Evolutionary conservation across 2,113 vertebrate genomes (phyloP).

Genomic region (Phainopepla nitens): DNA sequence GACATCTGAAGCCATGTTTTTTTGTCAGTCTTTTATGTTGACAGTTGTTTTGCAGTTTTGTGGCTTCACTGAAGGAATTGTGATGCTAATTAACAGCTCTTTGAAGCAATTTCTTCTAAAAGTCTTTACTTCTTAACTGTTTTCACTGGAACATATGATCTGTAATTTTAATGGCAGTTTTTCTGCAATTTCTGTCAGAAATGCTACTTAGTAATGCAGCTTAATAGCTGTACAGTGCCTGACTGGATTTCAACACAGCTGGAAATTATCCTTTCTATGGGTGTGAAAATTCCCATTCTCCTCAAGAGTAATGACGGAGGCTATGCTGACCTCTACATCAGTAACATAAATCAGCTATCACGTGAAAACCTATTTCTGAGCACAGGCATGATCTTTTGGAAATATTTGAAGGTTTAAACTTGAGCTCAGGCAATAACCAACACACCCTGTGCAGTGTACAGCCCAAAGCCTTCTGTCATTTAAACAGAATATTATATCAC

Average conservation of each 20-base stretch:
- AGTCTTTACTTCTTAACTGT: not conserved
- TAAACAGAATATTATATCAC: not conserved
- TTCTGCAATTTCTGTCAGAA: not conserved
- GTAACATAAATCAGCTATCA: not conserved
- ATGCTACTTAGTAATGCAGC: not conserved
- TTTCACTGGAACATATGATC: not conserved
- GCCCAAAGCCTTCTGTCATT: not conserved
- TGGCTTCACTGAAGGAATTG: not conserved
- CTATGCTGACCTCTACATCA: not conserved
- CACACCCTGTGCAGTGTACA: rapidly evolving
- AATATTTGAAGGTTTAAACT: not conserved
- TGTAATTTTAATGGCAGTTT: not conserved
- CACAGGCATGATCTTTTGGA: not conserved
- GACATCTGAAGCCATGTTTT: not conserved
- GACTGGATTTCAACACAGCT: not conserved
- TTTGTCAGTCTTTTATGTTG: not conserved
- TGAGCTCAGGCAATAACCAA: not conserved
- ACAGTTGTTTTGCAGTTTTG: not conserved
- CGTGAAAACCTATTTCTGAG: not conserved
- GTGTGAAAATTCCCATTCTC: not conserved
- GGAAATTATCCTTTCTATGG: not conserved
- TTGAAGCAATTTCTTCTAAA: not conserved
- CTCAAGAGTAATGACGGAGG: not conserved
- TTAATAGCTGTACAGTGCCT: not conserved
- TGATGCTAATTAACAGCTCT: not conserved